Base-by-base conservation (phyloP, 2,888 invertebrate genomes). In the Halocaridina rubra region DNA sequence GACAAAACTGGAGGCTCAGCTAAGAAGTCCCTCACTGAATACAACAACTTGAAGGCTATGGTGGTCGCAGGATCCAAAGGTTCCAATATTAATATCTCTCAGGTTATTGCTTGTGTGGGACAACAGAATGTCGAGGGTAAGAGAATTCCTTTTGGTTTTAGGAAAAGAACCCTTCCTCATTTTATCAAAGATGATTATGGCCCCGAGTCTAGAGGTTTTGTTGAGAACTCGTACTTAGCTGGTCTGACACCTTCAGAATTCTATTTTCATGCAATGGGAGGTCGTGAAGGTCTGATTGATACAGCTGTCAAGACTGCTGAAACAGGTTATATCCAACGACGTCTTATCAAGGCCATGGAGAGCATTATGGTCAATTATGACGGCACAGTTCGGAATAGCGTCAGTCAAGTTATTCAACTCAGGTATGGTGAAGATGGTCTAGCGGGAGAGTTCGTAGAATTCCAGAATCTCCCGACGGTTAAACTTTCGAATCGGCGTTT, bases 81-180 rank as follows among this genome's bases (percentile, higher is more conserved):
- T 84, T 99, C 99, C 78, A 99, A 99, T 91, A 99, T 99, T 93
- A 99, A 99, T 90, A 99, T 99, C 91, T 99, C 99, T 24, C 99
- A 99, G 93, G 99, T 99, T 93, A 99, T 99, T 93, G 99, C 99
- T 92, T 99, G 99, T 93, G 99, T 99, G 90, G 99, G 99, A 2
- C 99, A 99, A 92, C 99, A 99, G 92, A 99, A 99, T 94, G 99
- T 99, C 89, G 99, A 99, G 93, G 99, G 99, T 92, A 99, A 99
- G 93, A 97, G 99, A 90, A 99, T 99, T 90, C 99, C 99, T 0
- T 99, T 99, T 90, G 99, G 99, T 59, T 99, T 99, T 91, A 95
- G 99, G 80, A 99, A 99, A 91, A 94, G 99, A 89, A 99, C 99
- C 0, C 92, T 99, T 81, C 99, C 99, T 0, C 99, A 99, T 91